A percentile compares a stretch with the other conserved stretches of the same genome.
These are phyloP conservation scores for Kryphioiulus occultus DNA, from an alignment of 2,888 invertebrate genomes.

Conservation along the genomic window DNA sequence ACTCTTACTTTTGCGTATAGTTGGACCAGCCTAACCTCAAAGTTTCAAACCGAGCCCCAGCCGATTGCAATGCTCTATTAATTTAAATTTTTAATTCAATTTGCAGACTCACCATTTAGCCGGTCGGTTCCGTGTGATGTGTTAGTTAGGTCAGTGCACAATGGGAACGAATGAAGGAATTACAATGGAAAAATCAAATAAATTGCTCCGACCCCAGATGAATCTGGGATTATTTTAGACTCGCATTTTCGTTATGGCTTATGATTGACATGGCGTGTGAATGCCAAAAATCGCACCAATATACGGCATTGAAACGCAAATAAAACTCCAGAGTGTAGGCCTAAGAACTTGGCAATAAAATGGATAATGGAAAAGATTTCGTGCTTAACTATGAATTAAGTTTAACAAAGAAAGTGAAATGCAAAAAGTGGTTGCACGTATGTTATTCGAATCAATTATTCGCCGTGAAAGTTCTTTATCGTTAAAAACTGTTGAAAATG, in stretches of 20 bases:
- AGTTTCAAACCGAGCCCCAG: neutral
- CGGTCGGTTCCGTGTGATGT: conserved; percentile 8
- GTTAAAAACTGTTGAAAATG: too few species aligned
- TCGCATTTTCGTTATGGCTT: neutral
- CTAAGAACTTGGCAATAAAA: neutral
- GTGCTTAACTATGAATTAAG: neutral
- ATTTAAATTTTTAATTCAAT: conserved; percentile 2
- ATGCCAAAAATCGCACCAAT: neutral
- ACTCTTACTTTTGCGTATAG: conserved; percentile 8
- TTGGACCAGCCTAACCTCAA: neutral
- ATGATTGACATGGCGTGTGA: neutral
- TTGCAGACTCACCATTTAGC: conserved; percentile 28
- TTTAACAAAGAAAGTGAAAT: neutral
- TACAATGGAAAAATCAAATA: conserved; percentile 2
- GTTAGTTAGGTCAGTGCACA: conserved; percentile 31
- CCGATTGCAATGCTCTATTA: conserved; percentile 13
- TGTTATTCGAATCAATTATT: neutral
- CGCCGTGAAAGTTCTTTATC: neutral
- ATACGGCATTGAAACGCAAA: neutral
- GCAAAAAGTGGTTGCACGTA: neutral
- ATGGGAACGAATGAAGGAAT: neutral
- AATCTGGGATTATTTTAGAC: neutral
- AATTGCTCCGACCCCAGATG: conserved; percentile 1
- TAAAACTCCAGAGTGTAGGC: neutral
- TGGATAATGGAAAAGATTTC: neutral